A percentile compares a stretch with the other conserved stretches of the same genome.
phyloP scores from a whole-genome alignment of 2,113 vertebrate genomes.

The Rhynchomys soricoides region DNA sequence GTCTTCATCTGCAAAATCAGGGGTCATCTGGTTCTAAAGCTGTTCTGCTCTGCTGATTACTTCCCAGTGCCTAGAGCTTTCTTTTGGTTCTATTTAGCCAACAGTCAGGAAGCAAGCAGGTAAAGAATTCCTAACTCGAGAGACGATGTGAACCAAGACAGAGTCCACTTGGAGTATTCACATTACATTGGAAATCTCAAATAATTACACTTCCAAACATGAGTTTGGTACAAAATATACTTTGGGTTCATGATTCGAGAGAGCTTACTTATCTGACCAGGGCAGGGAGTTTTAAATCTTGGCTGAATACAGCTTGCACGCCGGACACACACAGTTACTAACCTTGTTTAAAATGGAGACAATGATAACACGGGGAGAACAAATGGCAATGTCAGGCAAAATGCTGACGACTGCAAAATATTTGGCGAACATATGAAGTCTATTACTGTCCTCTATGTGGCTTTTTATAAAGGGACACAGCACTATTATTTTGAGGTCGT shows the following conservation, averaged over 20 bases:
- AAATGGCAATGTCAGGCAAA: constrained; percentile 27
- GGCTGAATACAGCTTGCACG: constrained; percentile 61
- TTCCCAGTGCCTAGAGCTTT: background rate
- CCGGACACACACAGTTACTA: constrained; percentile 59
- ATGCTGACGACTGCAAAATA: background rate
- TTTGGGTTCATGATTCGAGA: constrained; percentile 62
- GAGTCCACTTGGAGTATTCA: constrained; percentile 39
- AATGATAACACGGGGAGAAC: background rate
- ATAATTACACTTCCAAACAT: constrained; percentile 62
- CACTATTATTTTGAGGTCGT: background rate
- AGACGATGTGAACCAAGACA: constrained; percentile 57
- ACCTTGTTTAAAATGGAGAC: constrained; percentile 36
- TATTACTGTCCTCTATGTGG: background rate
- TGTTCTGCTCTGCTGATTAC: background rate
- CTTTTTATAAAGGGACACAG: background rate
- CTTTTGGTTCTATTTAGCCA: constrained; percentile 52
- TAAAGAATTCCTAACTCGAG: constrained; percentile 49
- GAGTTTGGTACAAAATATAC: constrained; percentile 36
- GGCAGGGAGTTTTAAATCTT: constrained; percentile 65
- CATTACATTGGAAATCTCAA: constrained; percentile 57
- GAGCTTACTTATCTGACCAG: constrained; percentile 53
- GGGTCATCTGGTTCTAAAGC: background rate
- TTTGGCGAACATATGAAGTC: background rate
- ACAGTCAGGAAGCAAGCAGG: constrained; percentile 14
- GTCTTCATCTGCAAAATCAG: background rate